Conservation (phyloP, 64 coral and sea anemone genomes). For the Montipora capricornis region DNA sequence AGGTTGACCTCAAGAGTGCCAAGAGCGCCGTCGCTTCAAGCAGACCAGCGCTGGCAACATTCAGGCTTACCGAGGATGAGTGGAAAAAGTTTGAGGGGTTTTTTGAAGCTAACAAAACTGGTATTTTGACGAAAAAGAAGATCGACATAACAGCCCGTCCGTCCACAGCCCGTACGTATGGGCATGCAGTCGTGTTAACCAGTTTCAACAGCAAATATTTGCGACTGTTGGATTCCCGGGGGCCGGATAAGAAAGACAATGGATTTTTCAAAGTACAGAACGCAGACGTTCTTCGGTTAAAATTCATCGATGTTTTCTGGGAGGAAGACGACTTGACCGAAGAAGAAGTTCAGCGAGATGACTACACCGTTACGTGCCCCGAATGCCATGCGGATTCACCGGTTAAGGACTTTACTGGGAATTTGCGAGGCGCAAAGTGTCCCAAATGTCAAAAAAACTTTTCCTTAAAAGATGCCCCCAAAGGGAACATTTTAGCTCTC, state of each 20-base stretch:
- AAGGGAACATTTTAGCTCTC: conserved; percentile 42
- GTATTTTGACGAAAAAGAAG: background rate
- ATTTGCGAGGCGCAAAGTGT: background rate
- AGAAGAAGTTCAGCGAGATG: background rate
- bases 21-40: conserved; percentile 8
- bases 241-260: background rate
- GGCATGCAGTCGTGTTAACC: conserved; percentile 50
- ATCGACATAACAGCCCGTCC: conserved; percentile 1
- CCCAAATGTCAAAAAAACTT: conserved; percentile 15
- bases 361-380: conserved; percentile 3
- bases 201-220: conserved; percentile 46
- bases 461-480: background rate
- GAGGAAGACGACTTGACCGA: background rate
- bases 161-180: background rate
- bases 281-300: conserved; percentile 43
- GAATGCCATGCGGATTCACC: no score
- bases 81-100: conserved; percentile 4
- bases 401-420: no score
- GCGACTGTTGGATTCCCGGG: conserved; percentile 47
- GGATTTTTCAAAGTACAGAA: conserved; percentile 34
- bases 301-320: conserved; percentile 40
- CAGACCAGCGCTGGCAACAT: conserved; percentile 44
- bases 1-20: conserved; percentile 9
- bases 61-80: conserved; percentile 12
- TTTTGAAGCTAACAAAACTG: background rate